Conservation (phyloP, 2,888 invertebrate genomes). For the Panorpa germanica region DNA sequence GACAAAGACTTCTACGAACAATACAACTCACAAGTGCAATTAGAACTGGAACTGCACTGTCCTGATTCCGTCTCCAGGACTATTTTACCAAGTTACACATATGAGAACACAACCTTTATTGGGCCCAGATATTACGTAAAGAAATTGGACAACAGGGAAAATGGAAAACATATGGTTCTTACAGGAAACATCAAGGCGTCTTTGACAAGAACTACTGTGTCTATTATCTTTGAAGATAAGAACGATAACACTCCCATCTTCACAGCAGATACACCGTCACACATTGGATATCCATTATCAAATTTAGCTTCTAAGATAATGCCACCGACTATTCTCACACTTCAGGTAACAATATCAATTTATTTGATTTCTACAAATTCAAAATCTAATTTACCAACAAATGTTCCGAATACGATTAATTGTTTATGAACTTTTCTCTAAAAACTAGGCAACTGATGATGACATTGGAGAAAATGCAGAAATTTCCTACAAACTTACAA, state of each 20-base stretch:
- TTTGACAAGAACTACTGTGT: slow-evolving; percentile 14
- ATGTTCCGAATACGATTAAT: too few relatives aligned
- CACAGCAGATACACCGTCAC: slow-evolving; percentile 8
- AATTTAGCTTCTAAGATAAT: slow-evolving; percentile 13
- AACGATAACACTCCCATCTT: slow-evolving; percentile 17
- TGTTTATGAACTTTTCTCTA: too few relatives aligned
- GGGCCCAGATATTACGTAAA: too few relatives aligned
- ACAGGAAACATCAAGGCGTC: slow-evolving; percentile 14
- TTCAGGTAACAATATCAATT: too few relatives aligned
- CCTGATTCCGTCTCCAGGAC: not conserved
- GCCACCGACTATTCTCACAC: too few relatives aligned
- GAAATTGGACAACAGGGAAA: not conserved
- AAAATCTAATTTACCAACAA: too few relatives aligned
- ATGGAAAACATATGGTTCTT: slow-evolving; percentile 10
- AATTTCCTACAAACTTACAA: slow-evolving; percentile 14
- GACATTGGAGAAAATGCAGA: slow-evolving; percentile 16
- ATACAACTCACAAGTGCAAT: slow-evolving; percentile 16
- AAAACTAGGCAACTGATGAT: slow-evolving; percentile 15
- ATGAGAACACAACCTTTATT: too few relatives aligned
- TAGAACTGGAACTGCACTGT: slow-evolving; percentile 14
- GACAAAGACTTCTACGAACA: too few relatives aligned
- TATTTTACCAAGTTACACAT: too few relatives aligned
- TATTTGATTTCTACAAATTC: too few relatives aligned
- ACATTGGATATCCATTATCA: slow-evolving; percentile 16
- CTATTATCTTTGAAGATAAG: slow-evolving; percentile 16